Percentiles rank a stretch among this genome's conserved stretches.
phyloP scores from a whole-genome alignment of 1,140 invertebrate species.

The Notospermus geniculatus region DNA sequence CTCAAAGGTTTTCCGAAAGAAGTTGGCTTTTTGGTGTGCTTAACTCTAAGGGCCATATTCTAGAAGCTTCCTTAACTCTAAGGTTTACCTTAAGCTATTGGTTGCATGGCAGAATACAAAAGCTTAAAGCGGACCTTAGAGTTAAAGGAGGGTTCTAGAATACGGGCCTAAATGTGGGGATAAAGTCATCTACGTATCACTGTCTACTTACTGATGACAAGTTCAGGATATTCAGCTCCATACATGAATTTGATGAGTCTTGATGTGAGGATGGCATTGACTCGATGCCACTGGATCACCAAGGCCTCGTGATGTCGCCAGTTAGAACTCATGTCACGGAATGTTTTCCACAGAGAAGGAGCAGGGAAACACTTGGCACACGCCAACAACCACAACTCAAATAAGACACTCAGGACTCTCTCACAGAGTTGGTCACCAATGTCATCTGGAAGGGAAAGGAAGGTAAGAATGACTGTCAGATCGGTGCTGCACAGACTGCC shows the following conservation, averaged over 20 bases:
- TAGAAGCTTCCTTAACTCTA: too few relatives aligned
- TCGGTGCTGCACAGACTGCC: too few relatives aligned
- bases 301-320: slow-evolving; percentile 91
- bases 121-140: too few relatives aligned
- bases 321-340: slow-evolving; percentile 85
- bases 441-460: slow-evolving; percentile 66
- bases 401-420: slow-evolving; percentile 83
- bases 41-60: too few relatives aligned
- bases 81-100: too few relatives aligned
- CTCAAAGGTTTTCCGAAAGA: too few relatives aligned
- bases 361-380: slow-evolving; percentile 88
- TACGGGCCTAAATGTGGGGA: too few relatives aligned
- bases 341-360: slow-evolving; percentile 92
- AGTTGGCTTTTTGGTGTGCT: too few relatives aligned
- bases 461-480: neutral
- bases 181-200: too few relatives aligned
- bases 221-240: slow-evolving; percentile 78
- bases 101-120: too few relatives aligned
- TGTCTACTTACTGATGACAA: slow-evolving; percentile 63
- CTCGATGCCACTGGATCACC: slow-evolving; percentile 89
- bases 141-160: too few relatives aligned
- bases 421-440: slow-evolving; percentile 93
- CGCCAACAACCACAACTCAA: slow-evolving; percentile 92
- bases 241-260: slow-evolving; percentile 84
- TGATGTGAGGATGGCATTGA: slow-evolving; percentile 84